Conservation (phyloP, 2,888 invertebrate genomes). For the Chydorus sphaericus region DNA sequence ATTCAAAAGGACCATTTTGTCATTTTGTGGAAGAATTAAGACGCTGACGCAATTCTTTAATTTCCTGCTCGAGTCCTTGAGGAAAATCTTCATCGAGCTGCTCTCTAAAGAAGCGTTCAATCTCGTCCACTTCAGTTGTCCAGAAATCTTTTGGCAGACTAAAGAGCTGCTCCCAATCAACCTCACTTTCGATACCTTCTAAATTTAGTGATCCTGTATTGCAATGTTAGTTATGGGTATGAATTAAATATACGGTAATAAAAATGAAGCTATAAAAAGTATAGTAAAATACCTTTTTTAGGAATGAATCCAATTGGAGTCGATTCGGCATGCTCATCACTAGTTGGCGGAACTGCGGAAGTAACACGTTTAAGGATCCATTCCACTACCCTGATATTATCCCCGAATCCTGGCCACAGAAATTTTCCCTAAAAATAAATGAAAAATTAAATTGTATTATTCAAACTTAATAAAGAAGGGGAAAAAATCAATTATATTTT, state of each 20-base stretch:
- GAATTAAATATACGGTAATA: background rate
- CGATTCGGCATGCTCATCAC: conserved; percentile 41
- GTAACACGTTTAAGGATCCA: too few relatives aligned
- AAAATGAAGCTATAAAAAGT: background rate
- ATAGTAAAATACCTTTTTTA: conserved; percentile 20
- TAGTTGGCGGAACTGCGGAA: conserved; percentile 59
- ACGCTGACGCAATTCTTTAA: conserved; percentile 45
- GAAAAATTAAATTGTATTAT: background rate
- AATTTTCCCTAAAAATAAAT: conserved; percentile 51
- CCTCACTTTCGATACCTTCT: conserved; percentile 46
- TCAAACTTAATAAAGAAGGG: too few relatives aligned
- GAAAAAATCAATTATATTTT: too few relatives aligned
- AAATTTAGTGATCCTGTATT: conserved; percentile 47
- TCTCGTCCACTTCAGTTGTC: conserved; percentile 57
- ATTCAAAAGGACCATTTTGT: too few relatives aligned
- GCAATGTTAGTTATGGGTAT: background rate
- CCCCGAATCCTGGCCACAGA: conserved; percentile 98
- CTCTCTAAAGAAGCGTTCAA: conserved; percentile 75
- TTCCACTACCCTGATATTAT: conserved; percentile 89
- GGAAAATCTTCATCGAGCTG: conserved; percentile 88
- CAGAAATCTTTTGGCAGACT: conserved; percentile 81
- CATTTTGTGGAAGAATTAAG: too few relatives aligned
- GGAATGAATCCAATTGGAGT: conserved; percentile 51
- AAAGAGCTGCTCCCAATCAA: conserved; percentile 72
- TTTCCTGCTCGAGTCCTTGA: conserved; percentile 50